phyloP scores from a whole-genome alignment of 2,113 vertebrate genomes.

The Myiopsitta monachus region DNA sequence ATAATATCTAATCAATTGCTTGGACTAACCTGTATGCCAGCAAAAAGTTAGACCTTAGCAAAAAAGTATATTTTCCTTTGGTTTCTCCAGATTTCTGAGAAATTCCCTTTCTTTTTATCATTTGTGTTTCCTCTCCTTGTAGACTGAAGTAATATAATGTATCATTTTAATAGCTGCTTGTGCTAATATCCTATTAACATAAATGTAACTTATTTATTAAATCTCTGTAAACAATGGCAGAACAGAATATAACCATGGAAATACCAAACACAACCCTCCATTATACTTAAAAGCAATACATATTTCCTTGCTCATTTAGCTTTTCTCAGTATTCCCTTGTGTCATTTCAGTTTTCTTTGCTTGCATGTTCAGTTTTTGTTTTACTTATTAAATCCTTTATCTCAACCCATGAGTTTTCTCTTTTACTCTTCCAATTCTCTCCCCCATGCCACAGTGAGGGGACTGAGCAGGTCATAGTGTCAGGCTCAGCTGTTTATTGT shows the following conservation, averaged over 20 bases:
- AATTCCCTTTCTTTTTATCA: not conserved
- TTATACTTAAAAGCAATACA: not conserved
- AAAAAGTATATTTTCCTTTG: not conserved
- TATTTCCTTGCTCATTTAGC: not conserved
- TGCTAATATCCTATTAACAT: not conserved
- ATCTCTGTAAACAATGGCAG: not conserved
- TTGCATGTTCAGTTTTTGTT: not conserved
- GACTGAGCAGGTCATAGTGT: not conserved
- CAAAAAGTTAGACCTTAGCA: not conserved
- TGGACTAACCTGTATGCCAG: not conserved
- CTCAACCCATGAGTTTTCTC: not conserved
- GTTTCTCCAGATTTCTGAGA: not conserved
- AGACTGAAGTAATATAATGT: not conserved
- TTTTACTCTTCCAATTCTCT: not conserved
- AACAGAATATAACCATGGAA: conserved; percentile 26
- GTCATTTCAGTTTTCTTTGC: not conserved
- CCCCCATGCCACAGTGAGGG: fast-evolving
- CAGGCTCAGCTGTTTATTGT: not conserved
- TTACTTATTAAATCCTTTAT: not conserved
- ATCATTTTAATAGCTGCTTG: not conserved
- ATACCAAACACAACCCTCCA: not conserved
- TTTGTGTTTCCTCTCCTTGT: not conserved
- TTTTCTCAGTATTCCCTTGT: conserved; percentile 13
- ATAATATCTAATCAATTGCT: not conserved
- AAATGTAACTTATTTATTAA: not conserved